Evolutionary conservation across 2,113 vertebrate species (phyloP).

Genomic region (Callithrix jacchus): DNA sequence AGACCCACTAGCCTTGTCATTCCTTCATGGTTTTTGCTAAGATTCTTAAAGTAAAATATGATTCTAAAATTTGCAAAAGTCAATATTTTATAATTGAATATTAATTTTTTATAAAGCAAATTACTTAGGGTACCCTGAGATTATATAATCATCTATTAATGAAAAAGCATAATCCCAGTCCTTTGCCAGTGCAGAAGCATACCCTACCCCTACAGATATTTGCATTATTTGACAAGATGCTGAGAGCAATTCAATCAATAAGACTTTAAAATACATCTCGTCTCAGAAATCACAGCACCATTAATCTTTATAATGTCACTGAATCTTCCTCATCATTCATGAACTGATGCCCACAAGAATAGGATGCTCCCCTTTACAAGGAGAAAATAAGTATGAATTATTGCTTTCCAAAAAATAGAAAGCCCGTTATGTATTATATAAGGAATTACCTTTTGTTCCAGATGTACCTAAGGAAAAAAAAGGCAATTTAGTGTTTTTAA

Average conservation of each 20-base stretch:
- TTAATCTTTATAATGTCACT: conserved; percentile 52
- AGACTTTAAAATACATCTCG: conserved; percentile 36
- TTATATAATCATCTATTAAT: neutral
- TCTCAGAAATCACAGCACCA: conserved; percentile 54
- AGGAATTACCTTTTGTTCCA: neutral
- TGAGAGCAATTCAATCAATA: conserved; percentile 50
- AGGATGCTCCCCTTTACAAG: neutral
- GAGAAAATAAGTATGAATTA: neutral
- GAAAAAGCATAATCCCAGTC: neutral
- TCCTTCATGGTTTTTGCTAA: neutral
- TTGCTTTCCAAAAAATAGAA: conserved; percentile 2
- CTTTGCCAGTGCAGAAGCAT: neutral
- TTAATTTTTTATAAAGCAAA: conserved; percentile 30
- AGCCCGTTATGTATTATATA: neutral
- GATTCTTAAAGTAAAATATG: neutral
- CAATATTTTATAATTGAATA: conserved; percentile 39
- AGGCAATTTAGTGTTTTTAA: neutral
- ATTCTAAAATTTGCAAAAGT: neutral
- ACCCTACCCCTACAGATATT: neutral
- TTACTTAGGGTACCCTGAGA: neutral
- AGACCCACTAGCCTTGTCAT: neutral
- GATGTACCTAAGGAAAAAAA: neutral
- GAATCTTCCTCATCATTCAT: conserved; percentile 10
- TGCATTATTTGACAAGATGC: conserved; percentile 40
- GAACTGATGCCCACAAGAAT: conserved; percentile 25